Evolutionary conservation across 2,113 vertebrate species (phyloP).

Genomic region (Arothron firmamentum): DNA sequence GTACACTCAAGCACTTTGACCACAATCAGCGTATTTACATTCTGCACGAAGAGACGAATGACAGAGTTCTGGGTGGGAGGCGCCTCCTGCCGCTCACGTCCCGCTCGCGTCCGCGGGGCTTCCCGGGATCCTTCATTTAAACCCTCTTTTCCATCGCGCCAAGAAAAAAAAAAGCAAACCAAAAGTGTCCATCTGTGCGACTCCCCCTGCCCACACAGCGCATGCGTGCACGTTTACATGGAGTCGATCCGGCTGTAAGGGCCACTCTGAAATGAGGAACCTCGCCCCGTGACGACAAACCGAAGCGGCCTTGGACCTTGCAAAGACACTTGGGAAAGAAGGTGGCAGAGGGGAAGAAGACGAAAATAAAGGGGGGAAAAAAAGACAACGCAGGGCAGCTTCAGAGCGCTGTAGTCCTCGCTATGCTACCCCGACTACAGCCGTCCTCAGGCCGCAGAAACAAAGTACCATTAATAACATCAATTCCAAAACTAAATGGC

Average conservation of each 20-base stretch:
- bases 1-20: slow-evolving; percentile 82
- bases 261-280: slow-evolving; percentile 46
- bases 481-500: slow-evolving; percentile 73
- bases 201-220: slow-evolving; percentile 73
- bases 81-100: no score
- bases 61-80: slow-evolving; percentile 66
- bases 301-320: slow-evolving; percentile 42
- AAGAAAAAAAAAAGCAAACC: slow-evolving; percentile 21
- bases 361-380: slow-evolving; percentile 3
- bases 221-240: slow-evolving; percentile 56
- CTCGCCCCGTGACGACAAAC: slow-evolving; percentile 49
- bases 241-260: slow-evolving; percentile 49
- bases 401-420: slow-evolving; percentile 11
- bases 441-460: slow-evolving; percentile 51
- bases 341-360: slow-evolving; percentile 33
- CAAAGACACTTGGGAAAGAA: slow-evolving; percentile 27
- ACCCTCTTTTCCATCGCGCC: slow-evolving; percentile 22
- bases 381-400: slow-evolving; percentile 16
- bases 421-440: slow-evolving; percentile 34
- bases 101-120: no score
- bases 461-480: slow-evolving; percentile 65
- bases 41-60: slow-evolving; percentile 69
- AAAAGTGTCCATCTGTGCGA: slow-evolving; percentile 75
- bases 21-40: slow-evolving; percentile 92
- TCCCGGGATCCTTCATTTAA: no score